Base-by-base conservation (phyloP, 2,797 vertebrate genomes). In the Lacerta viridis region DNA sequence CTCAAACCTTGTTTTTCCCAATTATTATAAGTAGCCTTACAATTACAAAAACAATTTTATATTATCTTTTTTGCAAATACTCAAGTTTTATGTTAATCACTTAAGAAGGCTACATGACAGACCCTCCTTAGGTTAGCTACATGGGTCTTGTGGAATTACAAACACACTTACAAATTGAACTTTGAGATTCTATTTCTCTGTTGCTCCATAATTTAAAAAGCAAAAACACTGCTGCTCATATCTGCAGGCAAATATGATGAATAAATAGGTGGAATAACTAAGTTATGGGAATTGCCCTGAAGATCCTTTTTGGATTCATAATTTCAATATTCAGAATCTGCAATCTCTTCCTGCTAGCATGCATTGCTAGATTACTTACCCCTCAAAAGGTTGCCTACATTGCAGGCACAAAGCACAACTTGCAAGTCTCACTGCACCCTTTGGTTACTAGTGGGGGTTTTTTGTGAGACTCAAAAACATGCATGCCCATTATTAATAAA, bases 261-360 rank as follows among this genome's bases (percentile, higher is more conserved):
- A 89, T 68, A 89, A 36, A 82, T 85, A 92, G 90, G 87, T 93
- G 83, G 83, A 93, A 89, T 41, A 74, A 89, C 79, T 78, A 82
- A 1, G 0, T 84, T 92, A 85, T 83, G 94, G 29, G 91, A 94
- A 90, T 91, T 89, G 93, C 61, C 66, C 81, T 69, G 0, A 59
- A 77, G 87, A 91, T 83, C 27, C 66, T 91, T 85, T 92, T 9
- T 82, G 87, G 74, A 83, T 81, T 87, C 85, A 88, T 55, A 25
- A 5, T 71, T 74, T 46, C 46, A 3, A 55, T 69, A 87, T 83
- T 88, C 89, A 75, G 89, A 59, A 75, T 76, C 11, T 55, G 41
- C 41, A 27, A 18, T 76, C 11, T 39, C 41, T 64, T 82, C 7
- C 41, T 61, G 46, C 90, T 77, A 83, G 55, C 61, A 87, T 79